phyloP scores from a whole-genome alignment of 2,888 invertebrate genomes.

The Leptinotarsa juncta region DNA sequence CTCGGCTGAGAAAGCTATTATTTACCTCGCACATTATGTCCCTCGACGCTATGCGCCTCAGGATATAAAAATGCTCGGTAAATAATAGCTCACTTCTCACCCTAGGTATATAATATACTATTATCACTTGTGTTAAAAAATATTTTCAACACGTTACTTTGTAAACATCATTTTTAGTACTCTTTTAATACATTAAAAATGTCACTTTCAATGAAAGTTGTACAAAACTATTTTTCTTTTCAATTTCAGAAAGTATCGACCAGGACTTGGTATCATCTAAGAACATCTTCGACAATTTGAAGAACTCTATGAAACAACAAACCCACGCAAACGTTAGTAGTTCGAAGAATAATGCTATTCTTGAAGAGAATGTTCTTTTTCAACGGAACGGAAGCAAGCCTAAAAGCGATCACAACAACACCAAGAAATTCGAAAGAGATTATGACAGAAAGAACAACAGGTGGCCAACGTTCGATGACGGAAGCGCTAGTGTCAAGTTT shows the following conservation, averaged over 20 bases:
- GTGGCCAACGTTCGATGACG: constrained; percentile 54
- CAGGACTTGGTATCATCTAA: constrained; percentile 58
- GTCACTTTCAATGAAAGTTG: too few species aligned
- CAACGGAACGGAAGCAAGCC: constrained; percentile 9
- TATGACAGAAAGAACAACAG: constrained; percentile 24
- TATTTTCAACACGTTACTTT: too few species aligned
- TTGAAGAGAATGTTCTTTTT: constrained; percentile 17
- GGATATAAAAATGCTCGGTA: too few species aligned
- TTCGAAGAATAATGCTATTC: constrained; percentile 22
- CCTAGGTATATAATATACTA: too few species aligned
- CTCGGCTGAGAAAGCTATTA: too few species aligned
- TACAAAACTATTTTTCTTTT: constrained; percentile 23
- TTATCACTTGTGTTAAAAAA: too few species aligned
- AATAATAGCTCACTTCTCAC: too few species aligned
- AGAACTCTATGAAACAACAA: constrained; percentile 7
- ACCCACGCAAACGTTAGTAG: constrained; percentile 24
- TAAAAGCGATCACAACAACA: constrained; percentile 18
- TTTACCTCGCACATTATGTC: too few species aligned
- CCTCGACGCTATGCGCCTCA: too few species aligned
- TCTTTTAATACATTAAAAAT: too few species aligned
- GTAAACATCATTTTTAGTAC: too few species aligned
- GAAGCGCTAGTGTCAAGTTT: constrained; percentile 38
- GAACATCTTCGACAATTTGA: constrained; percentile 54
- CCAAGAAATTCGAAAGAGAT: constrained; percentile 25
- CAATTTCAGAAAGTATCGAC: constrained; percentile 60